Evolutionary conservation across 64 coral and sea anemone genomes (phyloP), one percentile per base, ranked within the genome.

Genomic region (Montipora efflorescens): DNA sequence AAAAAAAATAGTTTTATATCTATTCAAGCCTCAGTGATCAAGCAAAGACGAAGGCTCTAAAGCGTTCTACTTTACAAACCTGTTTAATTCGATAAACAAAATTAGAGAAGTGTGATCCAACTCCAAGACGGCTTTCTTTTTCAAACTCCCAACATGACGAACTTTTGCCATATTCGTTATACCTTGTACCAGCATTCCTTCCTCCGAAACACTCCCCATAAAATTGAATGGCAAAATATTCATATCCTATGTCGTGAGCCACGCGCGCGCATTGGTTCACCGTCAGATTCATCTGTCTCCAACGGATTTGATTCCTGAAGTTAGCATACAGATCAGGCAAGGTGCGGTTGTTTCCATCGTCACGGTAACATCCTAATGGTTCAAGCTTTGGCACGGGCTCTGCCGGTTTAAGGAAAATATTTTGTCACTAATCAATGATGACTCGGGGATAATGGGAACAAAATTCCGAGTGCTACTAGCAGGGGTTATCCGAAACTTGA

Each of bases 141-240:
- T 57, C 58, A 23, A 75, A 84, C 15, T 7, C 1, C 81, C 81
- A 84, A 45, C 93, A 94, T 3, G 76, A 45, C 0, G 3, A 16
- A 67, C 58, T 82, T 8, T 75, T 51, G 3, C 93, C 93, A 47
- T 95, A 7, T 22, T 68, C 77, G 13, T 77, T 20, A 23, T 85
- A 95, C 11, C 3, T 86, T 0, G 20, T 78, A 1, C 62, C 79
- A 22, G 53, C 90, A 67, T 92, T 3, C 13, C 47, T 67, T 75
- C 89, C 94, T 0, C 80, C 88, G 52, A 55, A 91, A 18, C 94
- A 96, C 80, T 96, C 91, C 2, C 79, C 86, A 8, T 90, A 96
- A 28, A 62, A 96, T 19, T 96, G 95, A 48, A 96, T 49, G 47
- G 58, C 87, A 72, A 96, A 96, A 28, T 93, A 84, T 7, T 53